Conservation (phyloP, 2,888 invertebrate genomes). For the Allacma fusca region DNA sequence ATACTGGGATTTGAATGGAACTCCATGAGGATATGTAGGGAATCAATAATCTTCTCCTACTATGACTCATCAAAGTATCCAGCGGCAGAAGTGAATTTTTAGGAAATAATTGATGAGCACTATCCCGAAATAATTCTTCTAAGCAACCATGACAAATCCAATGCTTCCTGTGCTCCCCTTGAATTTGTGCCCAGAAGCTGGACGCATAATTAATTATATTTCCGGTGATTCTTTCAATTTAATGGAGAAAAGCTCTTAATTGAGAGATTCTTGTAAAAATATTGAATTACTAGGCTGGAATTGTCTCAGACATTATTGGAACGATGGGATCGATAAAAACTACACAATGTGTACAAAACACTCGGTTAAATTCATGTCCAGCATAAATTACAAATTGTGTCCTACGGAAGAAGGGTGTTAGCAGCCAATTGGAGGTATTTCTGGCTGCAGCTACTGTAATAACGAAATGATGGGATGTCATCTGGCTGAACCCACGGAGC, state of each 20-base stretch:
- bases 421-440: slow-evolving; percentile 19
- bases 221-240: not conserved
- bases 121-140: not conserved
- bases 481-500: slow-evolving; percentile 16
- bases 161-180: not conserved
- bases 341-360: too few relatives aligned
- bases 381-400: not conserved
- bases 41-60: too few relatives aligned
- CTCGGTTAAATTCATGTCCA: too few relatives aligned
- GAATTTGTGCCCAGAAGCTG: not conserved
- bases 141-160: slow-evolving; percentile 1
- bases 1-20: too few relatives aligned
- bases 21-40: too few relatives aligned
- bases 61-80: too few relatives aligned
- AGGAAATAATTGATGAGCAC: not conserved
- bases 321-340: too few relatives aligned
- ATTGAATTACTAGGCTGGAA: too few relatives aligned
- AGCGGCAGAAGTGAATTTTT: not conserved
- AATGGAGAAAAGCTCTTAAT: not conserved
- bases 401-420: not conserved
- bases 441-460: too few relatives aligned
- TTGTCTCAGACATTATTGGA: too few relatives aligned
- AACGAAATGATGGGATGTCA: slow-evolving; percentile 20
- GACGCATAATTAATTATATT: too few relatives aligned
- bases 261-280: too few relatives aligned